Evolutionary conservation across 2,888 invertebrate species (phyloP).

Genomic region (Standfussiana lucernea): DNA sequence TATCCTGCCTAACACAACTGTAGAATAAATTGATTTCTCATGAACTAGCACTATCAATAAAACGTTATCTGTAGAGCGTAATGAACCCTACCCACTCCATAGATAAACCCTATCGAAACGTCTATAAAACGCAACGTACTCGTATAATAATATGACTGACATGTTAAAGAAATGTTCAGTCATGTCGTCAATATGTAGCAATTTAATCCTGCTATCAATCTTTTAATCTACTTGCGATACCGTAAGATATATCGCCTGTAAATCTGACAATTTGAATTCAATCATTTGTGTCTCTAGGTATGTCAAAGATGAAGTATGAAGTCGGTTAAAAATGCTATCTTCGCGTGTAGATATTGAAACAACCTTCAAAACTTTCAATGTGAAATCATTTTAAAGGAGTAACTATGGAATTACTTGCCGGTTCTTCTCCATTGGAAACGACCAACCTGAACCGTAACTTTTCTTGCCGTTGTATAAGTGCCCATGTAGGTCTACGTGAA

Average conservation of each 20-base stretch:
- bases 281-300: not conserved
- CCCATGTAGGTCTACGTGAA: too few species aligned
- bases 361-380: not conserved
- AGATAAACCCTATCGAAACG: conserved; percentile 37
- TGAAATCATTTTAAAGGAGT: too few species aligned
- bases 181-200: not conserved
- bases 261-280: not conserved
- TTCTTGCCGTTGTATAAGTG: too few species aligned
- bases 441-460: too few species aligned
- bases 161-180: conserved; percentile 25
- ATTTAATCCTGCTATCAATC: conserved; percentile 29
- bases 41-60: conserved; percentile 42
- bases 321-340: not conserved
- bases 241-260: not conserved
- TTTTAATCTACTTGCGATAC: conserved; percentile 14
- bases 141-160: conserved; percentile 7
- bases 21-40: conserved; percentile 30
- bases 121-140: conserved; percentile 31
- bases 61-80: conserved; percentile 53
- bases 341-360: not conserved
- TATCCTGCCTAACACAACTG: conserved; percentile 12
- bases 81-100: conserved; percentile 56
- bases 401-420: too few species aligned
- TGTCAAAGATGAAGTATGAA: too few species aligned
- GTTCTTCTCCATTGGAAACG: too few species aligned